Percentiles rank a stretch among this genome's conserved stretches.
phyloP scores from a whole-genome alignment of 2,888 invertebrate genomes.

The Leucoptera coffeella region DNA sequence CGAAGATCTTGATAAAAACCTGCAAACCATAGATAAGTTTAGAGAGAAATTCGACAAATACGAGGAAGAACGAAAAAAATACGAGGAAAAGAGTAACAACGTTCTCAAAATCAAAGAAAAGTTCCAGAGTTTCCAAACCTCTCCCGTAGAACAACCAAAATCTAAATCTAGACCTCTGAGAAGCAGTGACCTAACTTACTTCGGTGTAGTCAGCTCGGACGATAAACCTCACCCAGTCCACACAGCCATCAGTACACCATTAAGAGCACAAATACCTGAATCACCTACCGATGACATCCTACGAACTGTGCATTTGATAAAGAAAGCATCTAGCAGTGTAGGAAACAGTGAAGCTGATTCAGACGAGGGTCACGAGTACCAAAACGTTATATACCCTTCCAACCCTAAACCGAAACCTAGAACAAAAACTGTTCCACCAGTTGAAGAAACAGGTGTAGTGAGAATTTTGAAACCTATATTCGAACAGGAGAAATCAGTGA shows the following conservation, averaged over 20 bases:
- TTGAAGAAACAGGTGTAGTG: slow-evolving; percentile 13
- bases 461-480: slow-evolving; percentile 22
- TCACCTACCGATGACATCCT: slow-evolving; percentile 15
- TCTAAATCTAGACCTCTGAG: slow-evolving; percentile 42
- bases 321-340: slow-evolving; percentile 29
- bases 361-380: slow-evolving; percentile 31
- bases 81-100: slow-evolving; percentile 8
- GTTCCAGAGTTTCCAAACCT: slow-evolving; percentile 14
- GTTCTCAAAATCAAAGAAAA: slow-evolving; percentile 13
- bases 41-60: too few species aligned
- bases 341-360: slow-evolving; percentile 40
- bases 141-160: slow-evolving; percentile 15
- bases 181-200: slow-evolving; percentile 56
- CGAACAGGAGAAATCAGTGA: slow-evolving; percentile 16
- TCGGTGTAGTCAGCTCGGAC: slow-evolving; percentile 22
- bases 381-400: slow-evolving; percentile 24
- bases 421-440: slow-evolving; percentile 13
- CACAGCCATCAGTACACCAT: neutral
- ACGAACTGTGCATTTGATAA: slow-evolving; percentile 32
- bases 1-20: too few species aligned
- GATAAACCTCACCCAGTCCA: slow-evolving; percentile 2
- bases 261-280: neutral
- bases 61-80: too few species aligned
- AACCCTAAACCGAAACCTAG: slow-evolving; percentile 28
- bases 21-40: too few species aligned